Percentiles rank a stretch among this genome's conserved stretches.
These are phyloP conservation scores for Drosophila kohkoa DNA, from an alignment of 1,140 invertebrate genomes.

Conservation along the genomic window DNA sequence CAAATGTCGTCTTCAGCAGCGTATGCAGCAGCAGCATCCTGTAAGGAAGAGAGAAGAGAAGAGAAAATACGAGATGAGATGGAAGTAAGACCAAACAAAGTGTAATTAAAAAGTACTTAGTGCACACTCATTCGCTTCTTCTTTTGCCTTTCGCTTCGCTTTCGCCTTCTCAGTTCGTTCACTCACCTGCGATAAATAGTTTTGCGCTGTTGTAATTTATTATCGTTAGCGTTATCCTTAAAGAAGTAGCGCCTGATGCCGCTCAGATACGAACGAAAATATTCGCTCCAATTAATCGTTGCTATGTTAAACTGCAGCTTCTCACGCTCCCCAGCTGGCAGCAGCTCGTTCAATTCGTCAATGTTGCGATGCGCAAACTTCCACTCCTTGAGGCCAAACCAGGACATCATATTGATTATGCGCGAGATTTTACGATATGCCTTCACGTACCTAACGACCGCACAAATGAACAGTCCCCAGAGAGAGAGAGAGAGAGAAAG, in stretches of 20 bases:
- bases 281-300: conserved; percentile 87
- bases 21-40: conserved; percentile 78
- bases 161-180: neutral
- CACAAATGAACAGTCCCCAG: neutral
- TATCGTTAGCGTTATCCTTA: conserved; percentile 85
- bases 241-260: conserved; percentile 87
- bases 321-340: conserved; percentile 63
- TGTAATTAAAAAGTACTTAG: conserved; percentile 84
- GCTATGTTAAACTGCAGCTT: conserved; percentile 85
- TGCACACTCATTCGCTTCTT: conserved; percentile 20
- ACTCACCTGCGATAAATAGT: conserved; percentile 84
- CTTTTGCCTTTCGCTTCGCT: conserved; percentile 5
- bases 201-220: conserved; percentile 83
- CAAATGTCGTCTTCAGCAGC: conserved; percentile 80
- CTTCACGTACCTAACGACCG: conserved; percentile 63
- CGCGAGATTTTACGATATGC: conserved; percentile 80
- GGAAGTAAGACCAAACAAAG: conserved; percentile 64
- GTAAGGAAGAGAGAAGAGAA: neutral
- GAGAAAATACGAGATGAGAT: conserved; percentile 12
- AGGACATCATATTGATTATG: conserved; percentile 84
- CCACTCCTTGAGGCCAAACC: conserved; percentile 84
- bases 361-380: conserved; percentile 83
- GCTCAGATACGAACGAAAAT: conserved; percentile 86
- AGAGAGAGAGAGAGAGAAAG: neutral
- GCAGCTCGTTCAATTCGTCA: conserved; percentile 76